Evolutionary conservation across 2,797 vertebrate species (phyloP).

Genomic region (Perodicticus potto): DNA sequence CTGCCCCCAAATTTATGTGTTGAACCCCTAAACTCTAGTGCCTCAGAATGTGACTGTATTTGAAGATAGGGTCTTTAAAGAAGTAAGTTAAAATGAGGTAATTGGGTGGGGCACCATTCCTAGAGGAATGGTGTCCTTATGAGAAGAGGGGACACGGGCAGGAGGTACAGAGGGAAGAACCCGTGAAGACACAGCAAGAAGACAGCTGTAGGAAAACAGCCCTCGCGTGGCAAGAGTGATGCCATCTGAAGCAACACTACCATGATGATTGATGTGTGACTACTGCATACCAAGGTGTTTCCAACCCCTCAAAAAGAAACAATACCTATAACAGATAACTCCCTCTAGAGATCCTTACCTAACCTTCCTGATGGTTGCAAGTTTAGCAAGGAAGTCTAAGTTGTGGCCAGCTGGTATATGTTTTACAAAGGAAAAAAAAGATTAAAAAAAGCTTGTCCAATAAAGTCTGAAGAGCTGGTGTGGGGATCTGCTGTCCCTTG

Average conservation of each 20-base stretch:
- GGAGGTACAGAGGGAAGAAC: not conserved
- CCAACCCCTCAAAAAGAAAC: not conserved
- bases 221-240: not conserved
- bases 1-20: not conserved
- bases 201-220: not conserved
- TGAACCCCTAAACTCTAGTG: not conserved
- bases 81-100: not conserved
- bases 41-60: not conserved
- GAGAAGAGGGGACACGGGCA: not conserved
- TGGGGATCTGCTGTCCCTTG: too few species aligned
- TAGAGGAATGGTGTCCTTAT: not conserved
- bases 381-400: not conserved
- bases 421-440: not conserved
- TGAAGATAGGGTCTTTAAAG: not conserved
- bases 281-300: not conserved
- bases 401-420: not conserved
- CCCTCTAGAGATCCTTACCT: not conserved
- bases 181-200: not conserved
- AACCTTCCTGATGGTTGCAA: not conserved
- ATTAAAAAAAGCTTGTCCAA: not conserved
- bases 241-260: not conserved
- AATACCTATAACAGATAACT: not conserved
- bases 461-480: not conserved
- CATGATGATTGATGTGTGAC: not conserved
- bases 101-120: not conserved